These are phyloP conservation scores for Laticauda colubrina DNA, from an alignment of 2,113 vertebrate genomes.

Conservation along the genomic window DNA sequence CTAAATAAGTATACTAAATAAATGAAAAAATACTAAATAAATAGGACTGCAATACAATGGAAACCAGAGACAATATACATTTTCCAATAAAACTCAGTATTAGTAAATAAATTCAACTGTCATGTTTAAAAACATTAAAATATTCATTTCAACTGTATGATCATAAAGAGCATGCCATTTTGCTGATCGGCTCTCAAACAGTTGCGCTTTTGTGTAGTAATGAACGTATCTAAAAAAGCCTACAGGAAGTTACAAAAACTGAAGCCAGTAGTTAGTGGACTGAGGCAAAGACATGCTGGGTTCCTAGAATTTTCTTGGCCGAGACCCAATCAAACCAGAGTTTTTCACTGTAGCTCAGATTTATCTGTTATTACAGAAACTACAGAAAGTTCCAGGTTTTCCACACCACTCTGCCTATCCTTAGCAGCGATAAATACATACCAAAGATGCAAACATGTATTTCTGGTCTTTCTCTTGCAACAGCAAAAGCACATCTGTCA, in stretches of 20 bases:
- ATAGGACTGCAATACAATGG: background rate
- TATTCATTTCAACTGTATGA: background rate
- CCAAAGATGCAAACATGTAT: conserved; percentile 88
- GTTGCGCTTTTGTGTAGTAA: background rate
- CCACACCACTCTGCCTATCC: background rate
- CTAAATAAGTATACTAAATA: background rate
- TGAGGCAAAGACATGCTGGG: background rate
- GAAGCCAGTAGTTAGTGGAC: background rate
- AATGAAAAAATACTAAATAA: background rate
- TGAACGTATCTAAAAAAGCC: too few species aligned
- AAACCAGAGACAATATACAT: background rate
- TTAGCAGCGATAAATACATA: conserved; percentile 46
- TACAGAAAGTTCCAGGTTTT: background rate
- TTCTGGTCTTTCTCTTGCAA: conserved; percentile 97
- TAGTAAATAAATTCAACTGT: background rate
- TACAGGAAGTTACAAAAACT: background rate
- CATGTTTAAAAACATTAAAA: background rate
- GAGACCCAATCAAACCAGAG: background rate
- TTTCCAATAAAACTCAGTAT: background rate
- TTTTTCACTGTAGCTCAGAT: background rate
- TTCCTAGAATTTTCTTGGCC: background rate
- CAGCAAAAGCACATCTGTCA: conserved; percentile 87
- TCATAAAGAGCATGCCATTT: background rate
- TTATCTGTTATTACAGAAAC: background rate
- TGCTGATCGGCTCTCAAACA: background rate